Percentiles rank a stretch among this genome's conserved stretches.
Conservation (phyloP, 2,888 invertebrate species). For the Drosophila algonquin region DNA sequence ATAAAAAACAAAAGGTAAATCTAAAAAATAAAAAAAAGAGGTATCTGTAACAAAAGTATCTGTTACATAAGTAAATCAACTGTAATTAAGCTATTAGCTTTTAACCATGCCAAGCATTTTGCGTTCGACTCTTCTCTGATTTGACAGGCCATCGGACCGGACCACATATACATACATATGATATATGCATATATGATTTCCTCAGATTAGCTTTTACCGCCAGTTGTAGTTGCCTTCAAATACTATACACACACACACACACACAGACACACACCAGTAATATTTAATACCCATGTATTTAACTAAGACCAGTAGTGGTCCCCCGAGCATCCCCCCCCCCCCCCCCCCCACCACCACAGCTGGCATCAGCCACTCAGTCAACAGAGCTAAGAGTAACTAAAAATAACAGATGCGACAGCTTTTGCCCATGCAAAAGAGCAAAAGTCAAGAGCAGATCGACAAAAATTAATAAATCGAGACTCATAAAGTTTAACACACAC, state of each 20-base stretch:
- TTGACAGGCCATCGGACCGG: background rate
- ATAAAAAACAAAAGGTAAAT: slow-evolving; percentile 50
- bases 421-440: slow-evolving; percentile 45
- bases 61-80: slow-evolving; percentile 30
- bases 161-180: background rate
- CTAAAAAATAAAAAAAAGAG: slow-evolving; percentile 27
- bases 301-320: slow-evolving; percentile 1
- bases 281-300: slow-evolving; percentile 37
- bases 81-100: slow-evolving; percentile 63
- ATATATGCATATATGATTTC: slow-evolving; percentile 5
- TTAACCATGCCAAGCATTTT: slow-evolving; percentile 75
- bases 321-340: background rate
- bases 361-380: slow-evolving; percentile 25
- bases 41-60: slow-evolving; percentile 18
- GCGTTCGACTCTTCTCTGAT: slow-evolving; percentile 40
- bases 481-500: slow-evolving; percentile 42
- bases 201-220: slow-evolving; percentile 22
- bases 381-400: slow-evolving; percentile 47
- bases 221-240: slow-evolving; percentile 25
- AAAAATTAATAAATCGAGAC: slow-evolving; percentile 49
- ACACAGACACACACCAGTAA: slow-evolving; percentile 9
- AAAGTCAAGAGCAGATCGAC: slow-evolving; percentile 34
- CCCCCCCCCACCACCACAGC: background rate
- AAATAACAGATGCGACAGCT: slow-evolving; percentile 42
- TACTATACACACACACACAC: background rate